Conservation (phyloP, 2,797 vertebrate genomes). For the Sandelia bainsii region DNA sequence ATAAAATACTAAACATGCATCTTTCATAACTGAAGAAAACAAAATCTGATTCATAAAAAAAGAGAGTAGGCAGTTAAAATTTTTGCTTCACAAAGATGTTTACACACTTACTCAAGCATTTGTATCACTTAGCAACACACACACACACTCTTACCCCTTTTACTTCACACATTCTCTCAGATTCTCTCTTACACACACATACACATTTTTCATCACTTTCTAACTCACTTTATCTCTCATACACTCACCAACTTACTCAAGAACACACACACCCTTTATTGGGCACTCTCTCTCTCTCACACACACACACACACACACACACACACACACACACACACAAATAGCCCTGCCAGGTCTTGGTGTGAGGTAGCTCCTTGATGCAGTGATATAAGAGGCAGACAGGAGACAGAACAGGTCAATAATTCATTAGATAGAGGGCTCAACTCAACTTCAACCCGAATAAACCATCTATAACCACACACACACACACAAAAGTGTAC, state of each 20-base stretch:
- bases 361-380: constrained; percentile 62
- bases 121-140: background rate
- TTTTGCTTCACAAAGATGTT: too few relatives aligned
- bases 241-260: background rate
- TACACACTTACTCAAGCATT: too few relatives aligned
- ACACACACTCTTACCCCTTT: background rate
- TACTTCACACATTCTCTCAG: background rate
- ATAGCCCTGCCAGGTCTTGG: constrained; percentile 35
- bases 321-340: constrained; percentile 25
- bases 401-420: constrained; percentile 70
- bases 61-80: too few relatives aligned
- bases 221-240: background rate
- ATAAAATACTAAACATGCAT: too few relatives aligned
- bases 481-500: constrained; percentile 21
- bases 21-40: too few relatives aligned
- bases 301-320: constrained; percentile 8
- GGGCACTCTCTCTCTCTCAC: background rate
- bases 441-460: constrained; percentile 71
- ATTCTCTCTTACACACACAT: background rate
- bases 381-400: constrained; percentile 64
- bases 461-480: constrained; percentile 50
- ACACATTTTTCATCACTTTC: background rate
- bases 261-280: background rate
- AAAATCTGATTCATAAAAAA: too few relatives aligned
- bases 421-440: constrained; percentile 75